Evolutionary conservation across 1,140 invertebrate genomes (phyloP), one percentile per base, ranked within the genome.

Genomic region (Drosophila burlai): DNA sequence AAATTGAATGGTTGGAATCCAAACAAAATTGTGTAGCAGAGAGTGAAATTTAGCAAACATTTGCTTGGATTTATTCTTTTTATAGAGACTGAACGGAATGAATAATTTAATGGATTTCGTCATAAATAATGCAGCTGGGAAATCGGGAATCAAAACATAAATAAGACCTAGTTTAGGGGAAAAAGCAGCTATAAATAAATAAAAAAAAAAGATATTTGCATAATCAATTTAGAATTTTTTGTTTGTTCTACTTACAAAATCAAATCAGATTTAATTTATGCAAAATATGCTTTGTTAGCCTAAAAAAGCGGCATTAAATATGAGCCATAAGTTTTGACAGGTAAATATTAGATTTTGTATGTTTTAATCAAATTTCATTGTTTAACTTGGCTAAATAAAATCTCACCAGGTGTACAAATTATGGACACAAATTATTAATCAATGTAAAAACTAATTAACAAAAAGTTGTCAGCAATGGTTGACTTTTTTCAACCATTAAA

Each of bases 1-100:
- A 60, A 73, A 72, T 60, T 73, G 45, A 50, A 59, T 73, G 45
- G 47, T 18, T 46, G 69, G 69, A 50, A 61, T 73, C 46, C 49
- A 42, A 73, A 29, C 67, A 46, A 24, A 72, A 50, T 73, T 73
- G 67, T 31, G 61, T 34, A 46, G 45, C 52, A 42, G 67, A 60
- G 69, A 47, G 67, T 73, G 43, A 72, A 73, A 73, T 73, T 26
- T 43, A 10, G 18, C 16, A 29, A 24, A 58, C 45, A 38, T 72
- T 72, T 60, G 34, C 45, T 73, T 66, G 40, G 58, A 61, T 66
- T 61, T 61, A 62, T 66, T 29, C 24, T 38, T 55, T 55, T 55
- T 55, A 21, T 34, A 24, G 24, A 3, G 13, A 34, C 18, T 18
- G 0, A 26, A 26, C 18, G 16, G n/a, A 34, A 47, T 71, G 45